Evolutionary conservation across 2,888 invertebrate genomes (phyloP).

Genomic region (Lamellibrachia satsuma): DNA sequence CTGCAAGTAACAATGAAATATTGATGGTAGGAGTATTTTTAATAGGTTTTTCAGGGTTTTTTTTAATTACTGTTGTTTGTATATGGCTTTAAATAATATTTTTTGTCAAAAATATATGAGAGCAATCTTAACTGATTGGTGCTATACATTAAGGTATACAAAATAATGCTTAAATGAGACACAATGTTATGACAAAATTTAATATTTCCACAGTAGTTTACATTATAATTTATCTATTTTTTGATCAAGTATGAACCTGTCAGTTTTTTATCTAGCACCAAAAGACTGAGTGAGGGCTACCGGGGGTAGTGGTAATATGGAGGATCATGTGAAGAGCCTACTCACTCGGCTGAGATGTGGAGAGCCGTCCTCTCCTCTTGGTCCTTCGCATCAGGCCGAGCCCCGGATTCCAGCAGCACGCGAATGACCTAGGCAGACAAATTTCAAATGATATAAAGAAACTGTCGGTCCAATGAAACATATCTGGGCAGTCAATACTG

Average conservation of each 20-base stretch:
- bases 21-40: no score
- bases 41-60: no score
- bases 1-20: conserved; percentile 29
- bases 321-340: background rate
- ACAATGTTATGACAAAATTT: background rate
- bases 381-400: conserved; percentile 42
- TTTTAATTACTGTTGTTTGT: no score
- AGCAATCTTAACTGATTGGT: no score
- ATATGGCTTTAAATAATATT: no score
- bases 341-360: conserved; percentile 47
- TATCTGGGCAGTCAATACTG: no score
- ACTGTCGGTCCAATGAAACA: no score
- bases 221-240: background rate
- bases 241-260: background rate
- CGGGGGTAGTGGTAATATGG: background rate
- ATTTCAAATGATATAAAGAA: no score
- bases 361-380: conserved; percentile 46
- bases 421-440: conserved; percentile 38
- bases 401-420: conserved; percentile 41
- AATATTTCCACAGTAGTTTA: background rate
- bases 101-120: no score
- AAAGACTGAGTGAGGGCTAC: background rate
- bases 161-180: no score
- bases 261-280: background rate
- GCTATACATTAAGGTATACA: no score